Conservation (phyloP, 2,113 vertebrate species). For the Rhinolophus sinicus region DNA sequence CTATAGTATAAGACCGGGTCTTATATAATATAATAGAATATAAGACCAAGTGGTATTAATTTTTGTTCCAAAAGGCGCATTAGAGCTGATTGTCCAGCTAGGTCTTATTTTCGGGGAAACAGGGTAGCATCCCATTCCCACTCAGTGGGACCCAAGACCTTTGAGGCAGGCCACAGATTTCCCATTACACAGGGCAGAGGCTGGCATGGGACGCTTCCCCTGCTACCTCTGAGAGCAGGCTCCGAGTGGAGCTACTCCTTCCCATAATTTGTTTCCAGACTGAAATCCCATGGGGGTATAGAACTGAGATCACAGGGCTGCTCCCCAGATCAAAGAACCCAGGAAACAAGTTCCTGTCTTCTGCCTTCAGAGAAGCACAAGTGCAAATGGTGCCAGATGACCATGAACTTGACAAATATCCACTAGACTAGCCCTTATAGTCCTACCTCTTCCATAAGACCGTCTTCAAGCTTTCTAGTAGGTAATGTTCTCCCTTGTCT, state of each 20-base stretch:
- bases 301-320: neutral
- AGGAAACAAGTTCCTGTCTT: neutral
- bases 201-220: fast-evolving
- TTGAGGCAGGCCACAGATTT: neutral
- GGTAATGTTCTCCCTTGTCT: neutral
- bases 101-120: too few relatives aligned
- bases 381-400: neutral
- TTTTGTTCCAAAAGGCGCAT: too few relatives aligned
- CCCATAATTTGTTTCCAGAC: neutral
- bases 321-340: neutral
- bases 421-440: neutral
- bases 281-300: neutral
- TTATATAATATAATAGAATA: too few relatives aligned
- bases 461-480: neutral
- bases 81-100: too few relatives aligned
- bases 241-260: neutral
- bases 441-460: neutral
- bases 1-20: too few relatives aligned
- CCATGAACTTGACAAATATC: neutral
- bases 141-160: too few relatives aligned
- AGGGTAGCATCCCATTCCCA: neutral
- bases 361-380: neutral
- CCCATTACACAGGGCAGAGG: neutral
- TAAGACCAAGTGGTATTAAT: too few relatives aligned
- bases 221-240: neutral